These are phyloP conservation scores for Pagetopsis macropterus DNA, from an alignment of 2,797 vertebrate genomes.

Conservation along the genomic window DNA sequence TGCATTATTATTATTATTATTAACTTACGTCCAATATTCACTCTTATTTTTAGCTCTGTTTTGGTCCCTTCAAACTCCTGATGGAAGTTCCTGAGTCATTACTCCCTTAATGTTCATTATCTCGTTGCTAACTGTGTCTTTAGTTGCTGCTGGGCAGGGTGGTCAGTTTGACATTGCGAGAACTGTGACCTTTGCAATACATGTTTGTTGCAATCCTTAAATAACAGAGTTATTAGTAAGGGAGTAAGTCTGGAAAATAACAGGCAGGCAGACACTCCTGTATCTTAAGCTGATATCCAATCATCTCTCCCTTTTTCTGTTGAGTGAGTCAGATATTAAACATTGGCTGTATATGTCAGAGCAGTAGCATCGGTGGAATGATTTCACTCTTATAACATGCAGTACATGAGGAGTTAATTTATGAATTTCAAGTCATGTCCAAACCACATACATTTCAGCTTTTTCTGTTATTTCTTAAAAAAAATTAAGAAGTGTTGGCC, in stretches of 20 bases:
- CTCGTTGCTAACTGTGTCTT: neutral
- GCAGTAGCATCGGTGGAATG: constrained; percentile 2
- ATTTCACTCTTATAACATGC: constrained; percentile 5
- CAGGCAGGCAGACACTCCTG: neutral
- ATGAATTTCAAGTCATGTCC: neutral
- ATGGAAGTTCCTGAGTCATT: too few relatives aligned
- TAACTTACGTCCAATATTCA: too few relatives aligned
- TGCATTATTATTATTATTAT: too few relatives aligned
- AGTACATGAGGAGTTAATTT: neutral
- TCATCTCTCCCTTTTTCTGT: constrained; percentile 21
- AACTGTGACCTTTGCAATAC: constrained; percentile 12
- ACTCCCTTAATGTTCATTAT: too few relatives aligned
- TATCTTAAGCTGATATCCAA: neutral
- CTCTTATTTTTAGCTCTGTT: neutral
- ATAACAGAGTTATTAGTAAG: constrained; percentile 3
- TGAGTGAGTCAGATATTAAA: constrained; percentile 24
- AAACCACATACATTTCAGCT: neutral
- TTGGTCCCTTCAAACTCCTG: neutral
- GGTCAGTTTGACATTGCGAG: too few relatives aligned
- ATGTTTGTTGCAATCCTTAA: constrained; percentile 20
- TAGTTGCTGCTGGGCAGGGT: neutral
- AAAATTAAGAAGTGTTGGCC: neutral
- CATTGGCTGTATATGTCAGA: constrained; percentile 7
- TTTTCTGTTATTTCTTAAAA: neutral
- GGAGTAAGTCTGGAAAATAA: neutral